Conservation (phyloP, 37 sponge, comb jelly and placozoan genomes). For the Chondrosia reniformis region DNA sequence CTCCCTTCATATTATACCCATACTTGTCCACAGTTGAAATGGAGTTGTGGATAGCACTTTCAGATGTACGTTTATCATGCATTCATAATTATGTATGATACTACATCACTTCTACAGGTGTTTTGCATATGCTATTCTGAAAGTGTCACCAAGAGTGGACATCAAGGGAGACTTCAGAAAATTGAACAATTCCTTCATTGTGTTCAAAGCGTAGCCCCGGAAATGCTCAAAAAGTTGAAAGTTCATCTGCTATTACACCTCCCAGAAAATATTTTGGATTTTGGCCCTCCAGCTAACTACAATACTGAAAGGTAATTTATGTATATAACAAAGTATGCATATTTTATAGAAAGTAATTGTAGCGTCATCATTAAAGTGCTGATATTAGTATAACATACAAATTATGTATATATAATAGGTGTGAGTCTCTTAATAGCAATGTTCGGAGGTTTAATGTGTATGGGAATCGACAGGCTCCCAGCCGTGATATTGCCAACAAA, state of each 20-base stretch:
- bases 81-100: background rate
- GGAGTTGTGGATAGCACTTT: constrained; percentile 4
- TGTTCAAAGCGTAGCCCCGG: background rate
- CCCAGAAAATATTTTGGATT: constrained; percentile 28
- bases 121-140: background rate
- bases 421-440: constrained; percentile 38
- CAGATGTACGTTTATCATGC: background rate
- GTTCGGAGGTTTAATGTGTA: constrained; percentile 34
- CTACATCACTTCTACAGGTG: background rate
- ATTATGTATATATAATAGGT: constrained; percentile 2
- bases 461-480: constrained; percentile 41
- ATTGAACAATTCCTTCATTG: constrained; percentile 12
- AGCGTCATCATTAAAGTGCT: too few species aligned
- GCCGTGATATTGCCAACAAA: constrained; percentile 35
- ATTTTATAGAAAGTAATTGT: background rate
- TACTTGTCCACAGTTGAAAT: background rate
- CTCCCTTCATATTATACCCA: constrained; percentile 19
- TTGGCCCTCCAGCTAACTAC: constrained; percentile 45
- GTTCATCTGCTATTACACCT: constrained; percentile 54
- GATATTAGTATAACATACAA: background rate
- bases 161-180: background rate
- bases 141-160: background rate
- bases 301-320: constrained; percentile 61
- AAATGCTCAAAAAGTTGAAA: constrained; percentile 18
- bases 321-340: background rate